These are phyloP conservation scores for Bryconaethiops microstoma DNA, from an alignment of 2,797 vertebrate genomes.

Conservation along the genomic window DNA sequence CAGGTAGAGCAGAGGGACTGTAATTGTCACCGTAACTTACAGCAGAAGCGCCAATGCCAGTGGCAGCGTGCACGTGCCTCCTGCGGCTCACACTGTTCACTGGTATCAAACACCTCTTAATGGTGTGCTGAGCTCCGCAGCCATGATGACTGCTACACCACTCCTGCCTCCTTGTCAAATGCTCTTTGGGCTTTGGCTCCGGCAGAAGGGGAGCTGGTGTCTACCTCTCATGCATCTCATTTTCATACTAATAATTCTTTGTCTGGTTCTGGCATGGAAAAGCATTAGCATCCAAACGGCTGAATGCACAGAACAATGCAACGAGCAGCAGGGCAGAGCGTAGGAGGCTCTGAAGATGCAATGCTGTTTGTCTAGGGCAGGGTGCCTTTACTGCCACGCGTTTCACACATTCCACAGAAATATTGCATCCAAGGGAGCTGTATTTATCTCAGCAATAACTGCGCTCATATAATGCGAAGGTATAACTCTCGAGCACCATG, in stretches of 20 bases:
- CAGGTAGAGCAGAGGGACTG: conserved; percentile 57
- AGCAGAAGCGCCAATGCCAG: conserved; percentile 47
- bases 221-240: conserved; percentile 52
- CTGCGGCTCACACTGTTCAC: conserved; percentile 43
- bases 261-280: conserved; percentile 44
- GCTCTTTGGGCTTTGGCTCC: conserved; percentile 47
- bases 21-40: conserved; percentile 61
- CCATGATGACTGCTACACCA: conserved; percentile 51
- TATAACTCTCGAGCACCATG: conserved; percentile 46
- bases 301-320: conserved; percentile 44
- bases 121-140: conserved; percentile 49
- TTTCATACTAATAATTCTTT: conserved; percentile 58
- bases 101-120: conserved; percentile 58
- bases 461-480: conserved; percentile 47
- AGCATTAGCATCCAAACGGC: conserved; percentile 51
- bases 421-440: conserved; percentile 56
- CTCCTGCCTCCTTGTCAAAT: conserved; percentile 51
- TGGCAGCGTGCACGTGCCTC: conserved; percentile 47
- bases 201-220: conserved; percentile 42
- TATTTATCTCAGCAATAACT: conserved; percentile 60
- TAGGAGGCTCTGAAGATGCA: conserved; percentile 40
- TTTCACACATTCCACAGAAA: conserved; percentile 58
- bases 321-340: conserved; percentile 34
- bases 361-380: conserved; percentile 49
- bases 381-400: conserved; percentile 49